A percentile compares a stretch with the other conserved stretches of the same genome.
These are phyloP conservation scores for Chelonia mydas DNA, from an alignment of 2,797 vertebrate genomes.

Conservation along the genomic window DNA sequence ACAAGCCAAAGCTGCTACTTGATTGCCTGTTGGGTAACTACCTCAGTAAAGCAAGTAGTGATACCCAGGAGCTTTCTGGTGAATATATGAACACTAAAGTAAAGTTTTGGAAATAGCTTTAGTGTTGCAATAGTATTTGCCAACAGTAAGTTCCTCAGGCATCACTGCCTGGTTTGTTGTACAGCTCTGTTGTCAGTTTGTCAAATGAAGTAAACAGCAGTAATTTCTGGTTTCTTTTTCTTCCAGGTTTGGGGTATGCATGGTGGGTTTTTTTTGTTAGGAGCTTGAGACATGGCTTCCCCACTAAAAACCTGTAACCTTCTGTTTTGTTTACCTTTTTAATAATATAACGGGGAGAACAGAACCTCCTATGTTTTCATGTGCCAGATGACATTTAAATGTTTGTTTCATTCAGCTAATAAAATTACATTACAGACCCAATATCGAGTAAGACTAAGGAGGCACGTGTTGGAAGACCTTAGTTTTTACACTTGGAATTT, in stretches of 20 bases:
- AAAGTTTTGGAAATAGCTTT: not conserved
- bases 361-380: fast-evolving
- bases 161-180: fast-evolving
- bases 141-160: not conserved
- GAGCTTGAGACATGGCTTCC: not conserved
- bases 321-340: fast-evolving
- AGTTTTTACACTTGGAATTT: fast-evolving
- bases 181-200: not conserved
- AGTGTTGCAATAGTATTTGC: not conserved
- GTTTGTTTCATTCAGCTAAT: not conserved
- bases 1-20: fast-evolving
- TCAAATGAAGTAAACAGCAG: not conserved
- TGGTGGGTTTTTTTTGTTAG: not conserved
- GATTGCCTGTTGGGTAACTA: fast-evolving
- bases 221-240: not conserved
- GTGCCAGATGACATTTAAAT: not conserved
- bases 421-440: not conserved
- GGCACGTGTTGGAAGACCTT: not conserved
- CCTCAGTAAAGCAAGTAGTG: fast-evolving
- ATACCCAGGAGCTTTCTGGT: not conserved
- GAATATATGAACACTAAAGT: fast-evolving
- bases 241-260: not conserved
- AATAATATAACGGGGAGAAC: fast-evolving
- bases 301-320: not conserved
- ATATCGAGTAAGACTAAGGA: not conserved